Evolutionary conservation across 1,140 invertebrate genomes (phyloP).

Genomic region (Zaprionus vittiger): DNA sequence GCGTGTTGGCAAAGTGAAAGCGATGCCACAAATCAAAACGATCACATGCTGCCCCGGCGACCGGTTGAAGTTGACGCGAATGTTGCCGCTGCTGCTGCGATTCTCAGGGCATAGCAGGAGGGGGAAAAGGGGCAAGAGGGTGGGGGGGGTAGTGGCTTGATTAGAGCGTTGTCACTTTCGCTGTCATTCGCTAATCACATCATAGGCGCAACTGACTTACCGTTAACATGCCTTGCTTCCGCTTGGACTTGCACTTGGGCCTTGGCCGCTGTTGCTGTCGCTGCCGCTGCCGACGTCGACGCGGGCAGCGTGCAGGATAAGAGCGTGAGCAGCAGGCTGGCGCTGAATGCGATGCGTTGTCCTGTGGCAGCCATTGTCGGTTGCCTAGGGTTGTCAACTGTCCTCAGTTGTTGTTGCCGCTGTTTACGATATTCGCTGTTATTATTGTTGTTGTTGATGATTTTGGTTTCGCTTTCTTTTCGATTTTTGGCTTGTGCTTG

Average conservation of each 20-base stretch:
- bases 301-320: conserved; percentile 18
- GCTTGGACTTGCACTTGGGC: conserved; percentile 45
- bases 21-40: conserved; percentile 71
- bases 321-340: conserved; percentile 32
- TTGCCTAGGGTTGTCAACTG: neutral
- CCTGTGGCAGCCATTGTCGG: conserved; percentile 1
- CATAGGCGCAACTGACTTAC: conserved; percentile 48
- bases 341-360: neutral
- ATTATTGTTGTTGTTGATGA: conserved; percentile 2
- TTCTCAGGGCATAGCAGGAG: conserved; percentile 22
- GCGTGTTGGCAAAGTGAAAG: conserved; percentile 65
- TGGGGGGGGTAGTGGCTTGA: neutral
- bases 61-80: conserved; percentile 34
- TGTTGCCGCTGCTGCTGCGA: conserved; percentile 18
- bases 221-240: conserved; percentile 56
- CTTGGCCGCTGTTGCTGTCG: conserved; percentile 44
- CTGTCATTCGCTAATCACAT: conserved; percentile 59
- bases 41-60: conserved; percentile 33
- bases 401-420: neutral
- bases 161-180: conserved; percentile 62
- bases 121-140: neutral
- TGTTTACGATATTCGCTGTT: conserved; percentile 2
- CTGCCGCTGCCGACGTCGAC: too few relatives aligned
- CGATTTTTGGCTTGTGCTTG: conserved; percentile 11
- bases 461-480: conserved; percentile 14